Percentiles rank a stretch among this genome's conserved stretches.
These are phyloP conservation scores for Chloromyia formosa DNA, from an alignment of 2,888 invertebrate species.

Conservation along the genomic window DNA sequence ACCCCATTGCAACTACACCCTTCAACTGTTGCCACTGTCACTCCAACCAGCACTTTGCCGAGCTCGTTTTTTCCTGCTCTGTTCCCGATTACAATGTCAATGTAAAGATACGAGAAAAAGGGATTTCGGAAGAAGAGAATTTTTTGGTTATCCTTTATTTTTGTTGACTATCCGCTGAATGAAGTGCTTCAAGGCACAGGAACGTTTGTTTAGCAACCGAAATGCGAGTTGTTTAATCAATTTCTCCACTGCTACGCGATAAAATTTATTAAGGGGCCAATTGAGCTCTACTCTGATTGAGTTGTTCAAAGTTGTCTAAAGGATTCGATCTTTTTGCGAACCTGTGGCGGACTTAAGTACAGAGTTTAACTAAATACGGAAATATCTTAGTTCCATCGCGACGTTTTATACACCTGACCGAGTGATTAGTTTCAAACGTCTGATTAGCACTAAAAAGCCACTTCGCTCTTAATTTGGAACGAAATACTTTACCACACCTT, in stretches of 20 bases:
- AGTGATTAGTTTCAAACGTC: background rate
- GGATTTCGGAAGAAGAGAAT: background rate
- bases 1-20: constrained; percentile 63
- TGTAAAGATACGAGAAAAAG: background rate
- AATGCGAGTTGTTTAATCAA: constrained; percentile 39
- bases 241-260: constrained; percentile 13
- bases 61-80: background rate
- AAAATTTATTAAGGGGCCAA: background rate
- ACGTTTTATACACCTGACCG: background rate
- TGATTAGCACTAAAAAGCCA: constrained; percentile 29
- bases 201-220: background rate
- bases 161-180: background rate
- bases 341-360: too few species aligned
- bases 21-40: constrained; percentile 17
- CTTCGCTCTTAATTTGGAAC: constrained; percentile 1
- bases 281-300: background rate
- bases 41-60: background rate
- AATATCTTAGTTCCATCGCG: too few species aligned
- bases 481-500: constrained; percentile 32
- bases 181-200: background rate
- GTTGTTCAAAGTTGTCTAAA: background rate
- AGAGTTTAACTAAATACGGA: too few species aligned
- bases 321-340: too few species aligned
- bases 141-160: background rate
- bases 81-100: background rate